Evolutionary conservation across 1,140 invertebrate genomes (phyloP).

Genomic region (Monochamus saltuarius): DNA sequence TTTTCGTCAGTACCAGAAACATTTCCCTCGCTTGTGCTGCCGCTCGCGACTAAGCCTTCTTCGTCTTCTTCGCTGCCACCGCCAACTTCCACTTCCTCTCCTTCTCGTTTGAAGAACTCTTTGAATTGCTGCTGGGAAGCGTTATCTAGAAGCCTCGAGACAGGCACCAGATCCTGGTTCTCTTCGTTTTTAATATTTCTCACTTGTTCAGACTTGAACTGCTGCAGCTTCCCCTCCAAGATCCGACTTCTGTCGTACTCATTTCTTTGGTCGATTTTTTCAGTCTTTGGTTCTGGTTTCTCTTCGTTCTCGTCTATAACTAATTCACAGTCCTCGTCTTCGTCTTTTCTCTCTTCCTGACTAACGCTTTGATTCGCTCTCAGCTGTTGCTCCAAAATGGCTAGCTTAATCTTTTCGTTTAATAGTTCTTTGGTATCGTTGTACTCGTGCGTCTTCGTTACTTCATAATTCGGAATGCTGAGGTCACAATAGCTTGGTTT

Average conservation of each 20-base stretch:
- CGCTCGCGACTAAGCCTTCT: slow-evolving; percentile 70
- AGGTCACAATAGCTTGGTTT: slow-evolving; percentile 42
- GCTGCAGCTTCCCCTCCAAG: slow-evolving; percentile 48
- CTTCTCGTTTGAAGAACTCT: slow-evolving; percentile 61
- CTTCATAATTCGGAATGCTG: slow-evolving; percentile 42
- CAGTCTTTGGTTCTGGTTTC: slow-evolving; percentile 32
- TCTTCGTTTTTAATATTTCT: slow-evolving; percentile 49
- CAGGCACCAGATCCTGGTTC: slow-evolving; percentile 69
- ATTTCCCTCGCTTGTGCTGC: slow-evolving; percentile 74
- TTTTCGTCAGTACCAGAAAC: slow-evolving; percentile 81
- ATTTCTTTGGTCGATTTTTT: slow-evolving; percentile 21
- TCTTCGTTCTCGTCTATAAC: slow-evolving; percentile 67
- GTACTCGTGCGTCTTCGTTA: slow-evolving; percentile 39
- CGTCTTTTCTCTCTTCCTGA: slow-evolving; percentile 49
- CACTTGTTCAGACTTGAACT: slow-evolving; percentile 45
- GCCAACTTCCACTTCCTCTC: slow-evolving; percentile 44
- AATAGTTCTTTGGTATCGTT: slow-evolving; percentile 47
- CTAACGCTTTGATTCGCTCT: slow-evolving; percentile 50
- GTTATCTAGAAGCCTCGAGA: slow-evolving; percentile 76
- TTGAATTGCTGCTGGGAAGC: slow-evolving; percentile 68
- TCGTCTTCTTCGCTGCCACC: slow-evolving; percentile 64
- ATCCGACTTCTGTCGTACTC: slow-evolving; percentile 26
- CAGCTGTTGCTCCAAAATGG: slow-evolving; percentile 74
- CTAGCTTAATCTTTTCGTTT: slow-evolving; percentile 74
- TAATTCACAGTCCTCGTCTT: slow-evolving; percentile 65